Evolutionary conservation across 2,888 invertebrate species (phyloP), one percentile per base, ranked within the genome.

Genomic region (Uloborus plumipes): DNA sequence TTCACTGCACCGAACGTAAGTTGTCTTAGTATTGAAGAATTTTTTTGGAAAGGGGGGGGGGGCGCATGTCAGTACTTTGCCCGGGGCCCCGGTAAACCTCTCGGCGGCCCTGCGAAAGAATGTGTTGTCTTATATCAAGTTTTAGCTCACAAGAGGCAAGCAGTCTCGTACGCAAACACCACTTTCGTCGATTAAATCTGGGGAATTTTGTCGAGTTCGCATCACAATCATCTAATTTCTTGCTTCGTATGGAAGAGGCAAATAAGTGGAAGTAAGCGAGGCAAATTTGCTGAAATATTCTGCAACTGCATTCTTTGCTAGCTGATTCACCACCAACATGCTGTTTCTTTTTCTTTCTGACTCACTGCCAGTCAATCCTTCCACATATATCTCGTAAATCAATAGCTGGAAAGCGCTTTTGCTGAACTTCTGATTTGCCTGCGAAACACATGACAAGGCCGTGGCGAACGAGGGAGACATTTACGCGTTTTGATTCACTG

Each of bases 341-440:
- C 39, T 39, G 39, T 9, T 39, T 2, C 58, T 3, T 39, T 58
- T 51, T 50, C 64, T 64, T 64, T 39, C 58, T 73, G 79, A 73
- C 67, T 69, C 66, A 67, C 67, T 16, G 16, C 72, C 18, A n/a
- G 22, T 20, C 20, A 51, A 51, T 49, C 22, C 16, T 73, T 61
- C 39, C 53, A 26, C 39, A 61, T 31, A 72, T 80, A 66, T 73
- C 79, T 62, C 69, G 26, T 80, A 80, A 80, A 80, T 80, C 79
- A 80, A 73, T 80, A 64, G 11, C 49, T 9, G 39, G 11, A 39
- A 39, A 39, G 39, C 3, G 39, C 39, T 7, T 39, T 39, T 39
- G 39, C 39, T 39, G 39, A 39, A 39, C 39, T 39, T 20, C n/a
- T 51, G 47, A 16, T 61, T 59, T 71, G 39, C 47, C 39, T 71